Evolutionary conservation across 1,140 invertebrate species (phyloP).

Genomic region (Acromyrmex echinatior): DNA sequence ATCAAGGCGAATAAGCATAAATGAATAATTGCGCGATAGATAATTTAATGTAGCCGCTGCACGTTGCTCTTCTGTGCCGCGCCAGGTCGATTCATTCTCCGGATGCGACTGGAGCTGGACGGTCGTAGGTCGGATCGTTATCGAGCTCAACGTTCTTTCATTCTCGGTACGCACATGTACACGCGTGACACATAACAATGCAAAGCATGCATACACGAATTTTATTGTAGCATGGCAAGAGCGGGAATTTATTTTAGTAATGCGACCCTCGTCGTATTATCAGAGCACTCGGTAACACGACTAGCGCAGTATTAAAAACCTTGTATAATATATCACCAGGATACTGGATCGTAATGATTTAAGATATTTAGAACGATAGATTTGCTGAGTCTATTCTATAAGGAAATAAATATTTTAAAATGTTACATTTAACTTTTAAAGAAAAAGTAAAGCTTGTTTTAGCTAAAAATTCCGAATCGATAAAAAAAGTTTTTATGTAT

Average conservation of each 20-base stretch:
- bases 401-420: too few species aligned
- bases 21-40: conserved; percentile 86
- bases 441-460: background rate
- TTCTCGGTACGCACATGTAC: conserved; percentile 52
- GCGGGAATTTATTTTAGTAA: conserved; percentile 39
- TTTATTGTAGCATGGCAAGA: conserved; percentile 24
- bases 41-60: conserved; percentile 83
- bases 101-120: conserved; percentile 53
- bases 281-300: background rate
- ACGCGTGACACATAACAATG: conserved; percentile 31
- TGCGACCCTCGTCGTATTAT: background rate
- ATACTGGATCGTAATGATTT: background rate
- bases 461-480: background rate
- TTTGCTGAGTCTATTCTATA: background rate
- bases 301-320: background rate
- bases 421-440: background rate
- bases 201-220: conserved; percentile 19
- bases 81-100: conserved; percentile 62
- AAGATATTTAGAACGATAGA: background rate
- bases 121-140: conserved; percentile 58
- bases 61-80: conserved; percentile 61
- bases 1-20: conserved; percentile 86
- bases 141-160: conserved; percentile 67
- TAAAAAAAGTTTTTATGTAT: background rate
- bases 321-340: background rate